These are phyloP conservation scores for Cyclargus thomasi DNA, from an alignment of 1,140 invertebrate species.

Conservation along the genomic window DNA sequence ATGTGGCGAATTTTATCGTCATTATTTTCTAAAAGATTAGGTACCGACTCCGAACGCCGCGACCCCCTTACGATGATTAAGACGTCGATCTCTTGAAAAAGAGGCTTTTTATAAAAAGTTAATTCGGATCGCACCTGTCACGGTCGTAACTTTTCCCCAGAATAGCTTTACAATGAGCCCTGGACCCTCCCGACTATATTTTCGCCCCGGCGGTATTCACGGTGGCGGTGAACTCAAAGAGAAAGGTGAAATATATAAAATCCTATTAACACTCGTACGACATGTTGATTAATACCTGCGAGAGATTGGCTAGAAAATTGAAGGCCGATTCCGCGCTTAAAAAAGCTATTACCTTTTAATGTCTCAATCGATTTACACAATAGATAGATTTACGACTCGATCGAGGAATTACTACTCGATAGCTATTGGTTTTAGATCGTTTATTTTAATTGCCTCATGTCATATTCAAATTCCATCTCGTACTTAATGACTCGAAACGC, in stretches of 20 bases:
- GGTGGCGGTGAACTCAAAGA: constrained; percentile 59
- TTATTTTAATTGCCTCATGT: background rate
- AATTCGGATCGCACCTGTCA: constrained; percentile 71
- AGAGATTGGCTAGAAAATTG: constrained; percentile 47
- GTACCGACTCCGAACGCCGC: background rate
- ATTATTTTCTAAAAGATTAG: background rate
- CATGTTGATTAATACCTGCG: constrained; percentile 51
- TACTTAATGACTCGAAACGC: background rate
- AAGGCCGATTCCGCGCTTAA: constrained; percentile 33
- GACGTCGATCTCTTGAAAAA: constrained; percentile 61
- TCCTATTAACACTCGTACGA: constrained; percentile 60
- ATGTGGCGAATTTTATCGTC: background rate
- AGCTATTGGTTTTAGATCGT: background rate
- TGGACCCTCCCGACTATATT: constrained; percentile 51
- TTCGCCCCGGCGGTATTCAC: constrained; percentile 42
- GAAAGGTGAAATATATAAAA: constrained; percentile 57
- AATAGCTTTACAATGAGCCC: constrained; percentile 67
- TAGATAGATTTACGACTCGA: constrained; percentile 13
- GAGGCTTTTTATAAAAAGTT: constrained; percentile 67
- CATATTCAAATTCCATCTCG: constrained; percentile 4
- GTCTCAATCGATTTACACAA: constrained; percentile 14
- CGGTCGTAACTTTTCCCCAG: constrained; percentile 65
- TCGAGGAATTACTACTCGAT: background rate
- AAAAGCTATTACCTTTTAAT: constrained; percentile 24
- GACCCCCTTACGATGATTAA: constrained; percentile 57